Conservation (phyloP, 2,113 vertebrate species). For the Puma concolor region DNA sequence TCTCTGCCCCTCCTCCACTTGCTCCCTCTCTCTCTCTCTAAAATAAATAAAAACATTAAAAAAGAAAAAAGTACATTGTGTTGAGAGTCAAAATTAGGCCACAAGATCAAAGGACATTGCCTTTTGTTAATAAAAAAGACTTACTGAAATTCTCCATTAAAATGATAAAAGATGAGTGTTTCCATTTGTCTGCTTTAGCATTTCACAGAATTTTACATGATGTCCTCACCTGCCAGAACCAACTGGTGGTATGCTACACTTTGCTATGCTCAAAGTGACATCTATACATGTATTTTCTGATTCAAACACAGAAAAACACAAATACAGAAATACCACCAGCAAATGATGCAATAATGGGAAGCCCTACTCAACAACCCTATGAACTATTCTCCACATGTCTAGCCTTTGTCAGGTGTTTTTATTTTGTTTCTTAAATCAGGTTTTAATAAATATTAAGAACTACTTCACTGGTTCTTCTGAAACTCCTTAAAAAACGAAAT, state of each 20-base stretch:
- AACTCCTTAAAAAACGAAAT: conserved; percentile 25
- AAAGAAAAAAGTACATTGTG: not conserved
- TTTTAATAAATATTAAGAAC: conserved; percentile 15
- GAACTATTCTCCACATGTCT: not conserved
- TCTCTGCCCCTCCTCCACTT: too few relatives aligned
- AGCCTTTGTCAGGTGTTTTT: not conserved
- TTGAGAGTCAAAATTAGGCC: conserved; percentile 2
- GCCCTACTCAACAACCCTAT: not conserved
- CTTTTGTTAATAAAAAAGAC: not conserved
- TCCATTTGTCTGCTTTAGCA: not conserved
- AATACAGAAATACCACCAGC: not conserved
- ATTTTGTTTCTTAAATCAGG: not conserved
- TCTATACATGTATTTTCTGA: not conserved
- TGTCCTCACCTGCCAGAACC: not conserved
- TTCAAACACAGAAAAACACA: not conserved
- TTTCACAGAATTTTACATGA: not conserved
- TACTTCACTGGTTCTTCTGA: not conserved
- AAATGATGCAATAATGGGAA: not conserved
- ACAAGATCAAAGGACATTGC: not conserved
- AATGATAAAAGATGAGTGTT: not conserved
- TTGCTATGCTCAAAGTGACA: not conserved
- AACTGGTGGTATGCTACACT: not conserved
- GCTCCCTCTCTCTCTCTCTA: too few relatives aligned
- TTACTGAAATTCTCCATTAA: not conserved
- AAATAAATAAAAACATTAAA: too few relatives aligned